A percentile compares a stretch with the other conserved stretches of the same genome.
Conservation (phyloP, 2,797 vertebrate genomes). For the Luscinia megarhynchos region DNA sequence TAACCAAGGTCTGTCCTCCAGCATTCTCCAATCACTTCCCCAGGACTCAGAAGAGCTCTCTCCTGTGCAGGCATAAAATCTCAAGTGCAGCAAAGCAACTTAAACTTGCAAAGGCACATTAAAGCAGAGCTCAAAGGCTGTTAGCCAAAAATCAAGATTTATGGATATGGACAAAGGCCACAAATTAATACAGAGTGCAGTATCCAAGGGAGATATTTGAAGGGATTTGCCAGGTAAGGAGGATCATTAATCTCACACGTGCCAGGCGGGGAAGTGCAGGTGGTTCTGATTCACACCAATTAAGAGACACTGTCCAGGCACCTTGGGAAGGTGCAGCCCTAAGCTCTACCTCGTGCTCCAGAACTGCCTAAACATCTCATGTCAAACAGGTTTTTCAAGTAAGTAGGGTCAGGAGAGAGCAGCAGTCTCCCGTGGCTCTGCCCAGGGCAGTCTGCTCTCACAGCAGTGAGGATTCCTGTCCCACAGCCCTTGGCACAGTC, state of each 20-base stretch:
- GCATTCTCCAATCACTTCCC: neutral
- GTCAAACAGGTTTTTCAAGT: neutral
- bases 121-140: constrained; percentile 34
- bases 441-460: neutral
- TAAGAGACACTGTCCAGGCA: neutral
- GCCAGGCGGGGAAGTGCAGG: neutral
- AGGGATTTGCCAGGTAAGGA: neutral
- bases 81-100: constrained; percentile 22
- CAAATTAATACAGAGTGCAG: constrained; percentile 14
- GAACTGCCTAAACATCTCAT: neutral
- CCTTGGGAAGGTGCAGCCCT: neutral
- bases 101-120: constrained; percentile 27
- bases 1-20: neutral
- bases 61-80: neutral
- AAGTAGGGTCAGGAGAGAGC: neutral
- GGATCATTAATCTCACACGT: neutral
- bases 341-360: neutral
- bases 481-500: too few species aligned
- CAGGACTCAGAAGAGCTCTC: neutral
- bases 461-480: neutral
- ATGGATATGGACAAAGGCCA: constrained; percentile 20
- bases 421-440: neutral
- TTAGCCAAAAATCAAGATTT: constrained; percentile 30
- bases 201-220: neutral
- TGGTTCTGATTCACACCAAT: neutral